Evolutionary conservation across 2,888 invertebrate genomes (phyloP), one percentile per base, ranked within the genome.

Genomic region (Limenitis camilla): DNA sequence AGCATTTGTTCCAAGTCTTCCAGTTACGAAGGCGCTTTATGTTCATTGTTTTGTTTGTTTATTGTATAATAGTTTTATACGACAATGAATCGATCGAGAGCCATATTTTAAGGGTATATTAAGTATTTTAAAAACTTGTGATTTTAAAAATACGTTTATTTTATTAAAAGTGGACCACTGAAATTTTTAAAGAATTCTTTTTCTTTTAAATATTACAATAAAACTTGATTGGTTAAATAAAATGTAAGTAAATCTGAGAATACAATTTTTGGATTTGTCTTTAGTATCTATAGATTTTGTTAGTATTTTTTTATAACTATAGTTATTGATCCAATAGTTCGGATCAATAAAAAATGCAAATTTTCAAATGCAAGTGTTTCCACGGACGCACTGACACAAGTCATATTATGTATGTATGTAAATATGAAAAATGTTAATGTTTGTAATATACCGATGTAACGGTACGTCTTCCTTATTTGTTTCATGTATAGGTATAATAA

Each of bases 401-500:
- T 57, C 56, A 52, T 52, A 49, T 40, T 47, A 43, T 53, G 75
- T 80, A 79, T 74, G 66, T 78, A 75, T 83, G 84, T 84, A 82
- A 77, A 84, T 84, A 83, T 68, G 66, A 68, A 69, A 69, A 68
- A 76, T 75, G 78, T 79, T 80, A 70, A 74, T 75, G 72, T 78
- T 78, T 74, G 71, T 73, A 67, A 71, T 61, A 69, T 74, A 72
- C 72, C 71, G 67, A 64, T 70, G 68, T 71, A 69, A 69, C 72
- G 76, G 76, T 81, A 77, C 65, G 85, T 86, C 85, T 87, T 85
- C 86, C 85, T 81, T 77, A 73, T 78, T 81, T 85, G 82, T 86
- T 83, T 83, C 76, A 76, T 82, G 74, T 78, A 79, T 78, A 84
- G 72, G 46, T 56, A 64, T 73, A 60, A 64, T 84, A 82, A 84